Percentiles rank a stretch among this genome's conserved stretches.
phyloP scores from a whole-genome alignment of 2,888 invertebrate genomes.

The Orthosia gothica region DNA sequence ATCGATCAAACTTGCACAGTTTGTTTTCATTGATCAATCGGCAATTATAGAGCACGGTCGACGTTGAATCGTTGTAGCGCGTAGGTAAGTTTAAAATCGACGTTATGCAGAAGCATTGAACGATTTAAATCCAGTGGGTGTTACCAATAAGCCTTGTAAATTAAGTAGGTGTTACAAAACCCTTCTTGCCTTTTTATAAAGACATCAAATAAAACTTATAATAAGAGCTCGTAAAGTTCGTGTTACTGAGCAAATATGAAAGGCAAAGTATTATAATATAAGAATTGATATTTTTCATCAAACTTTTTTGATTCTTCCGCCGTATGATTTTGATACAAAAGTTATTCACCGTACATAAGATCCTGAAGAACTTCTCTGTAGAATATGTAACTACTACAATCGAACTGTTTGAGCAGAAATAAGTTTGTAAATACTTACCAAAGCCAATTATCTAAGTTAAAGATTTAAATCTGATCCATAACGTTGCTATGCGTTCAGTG shows the following conservation, averaged over 20 bases:
- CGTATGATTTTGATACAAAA: background rate
- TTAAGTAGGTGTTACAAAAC: background rate
- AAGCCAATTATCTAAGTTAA: conserved; percentile 47
- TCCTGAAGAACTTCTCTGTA: conserved; percentile 9
- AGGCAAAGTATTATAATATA: background rate
- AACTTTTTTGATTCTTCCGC: conserved; percentile 16
- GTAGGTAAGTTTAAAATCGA: background rate
- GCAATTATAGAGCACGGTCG: background rate
- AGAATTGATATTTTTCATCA: conserved; percentile 1
- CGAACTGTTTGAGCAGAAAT: conserved; percentile 37
- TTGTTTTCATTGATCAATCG: conserved; percentile 24
- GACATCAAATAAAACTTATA: background rate
- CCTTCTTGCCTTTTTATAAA: background rate
- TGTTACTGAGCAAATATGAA: background rate
- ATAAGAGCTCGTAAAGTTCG: background rate
- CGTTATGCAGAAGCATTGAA: background rate
- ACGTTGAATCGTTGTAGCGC: no score
- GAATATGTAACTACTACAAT: conserved; percentile 28
- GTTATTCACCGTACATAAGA: conserved; percentile 3
- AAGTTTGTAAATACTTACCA: conserved; percentile 43
- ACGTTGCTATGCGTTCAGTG: conserved; percentile 24
- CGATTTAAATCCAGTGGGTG: background rate
- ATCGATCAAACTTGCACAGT: conserved; percentile 11
- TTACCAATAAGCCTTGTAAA: background rate
- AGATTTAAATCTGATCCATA: conserved; percentile 33